A percentile compares a stretch with the other conserved stretches of the same genome.
phyloP scores from a whole-genome alignment of 2,113 vertebrate genomes.

The Chaetodon auriga region DNA sequence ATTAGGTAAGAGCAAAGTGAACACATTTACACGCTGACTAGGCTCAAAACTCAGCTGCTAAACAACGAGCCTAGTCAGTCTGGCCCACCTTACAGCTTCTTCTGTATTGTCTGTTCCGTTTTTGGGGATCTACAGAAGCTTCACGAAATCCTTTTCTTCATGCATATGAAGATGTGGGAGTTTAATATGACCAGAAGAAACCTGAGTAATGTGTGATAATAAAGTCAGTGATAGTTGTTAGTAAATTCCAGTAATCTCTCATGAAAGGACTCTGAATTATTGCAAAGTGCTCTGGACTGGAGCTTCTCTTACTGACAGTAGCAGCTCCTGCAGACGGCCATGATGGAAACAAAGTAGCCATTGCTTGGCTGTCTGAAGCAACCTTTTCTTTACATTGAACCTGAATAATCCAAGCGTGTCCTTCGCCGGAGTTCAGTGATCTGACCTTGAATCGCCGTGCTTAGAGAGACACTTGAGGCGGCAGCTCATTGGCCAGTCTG shows the following conservation, averaged over 20 bases:
- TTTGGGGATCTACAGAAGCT: no score
- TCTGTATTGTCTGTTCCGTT: no score
- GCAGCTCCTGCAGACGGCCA: neutral
- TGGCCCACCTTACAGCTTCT: no score
- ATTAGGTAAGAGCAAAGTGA: no score
- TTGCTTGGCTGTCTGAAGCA: constrained; percentile 2
- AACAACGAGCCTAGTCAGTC: no score
- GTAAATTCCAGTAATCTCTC: neutral
- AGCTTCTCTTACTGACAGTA: no score
- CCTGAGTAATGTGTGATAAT: neutral
- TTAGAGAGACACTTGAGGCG: constrained; percentile 38
- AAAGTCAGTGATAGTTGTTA: no score
- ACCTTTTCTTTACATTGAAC: constrained; percentile 24
- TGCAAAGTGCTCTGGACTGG: no score
- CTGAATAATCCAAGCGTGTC: neutral
- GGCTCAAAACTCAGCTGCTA: no score
- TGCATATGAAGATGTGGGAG: neutral
- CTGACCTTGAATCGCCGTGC: constrained; percentile 40
- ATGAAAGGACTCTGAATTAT: neutral
- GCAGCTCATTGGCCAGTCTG: constrained; percentile 37
- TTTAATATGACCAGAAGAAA: neutral
- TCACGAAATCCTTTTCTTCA: neutral
- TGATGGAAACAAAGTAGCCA: neutral
- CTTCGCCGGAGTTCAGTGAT: constrained; percentile 14
- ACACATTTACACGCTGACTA: no score